These are phyloP conservation scores for Erethizon dorsatum DNA, from an alignment of 2,797 vertebrate species.

Conservation along the genomic window DNA sequence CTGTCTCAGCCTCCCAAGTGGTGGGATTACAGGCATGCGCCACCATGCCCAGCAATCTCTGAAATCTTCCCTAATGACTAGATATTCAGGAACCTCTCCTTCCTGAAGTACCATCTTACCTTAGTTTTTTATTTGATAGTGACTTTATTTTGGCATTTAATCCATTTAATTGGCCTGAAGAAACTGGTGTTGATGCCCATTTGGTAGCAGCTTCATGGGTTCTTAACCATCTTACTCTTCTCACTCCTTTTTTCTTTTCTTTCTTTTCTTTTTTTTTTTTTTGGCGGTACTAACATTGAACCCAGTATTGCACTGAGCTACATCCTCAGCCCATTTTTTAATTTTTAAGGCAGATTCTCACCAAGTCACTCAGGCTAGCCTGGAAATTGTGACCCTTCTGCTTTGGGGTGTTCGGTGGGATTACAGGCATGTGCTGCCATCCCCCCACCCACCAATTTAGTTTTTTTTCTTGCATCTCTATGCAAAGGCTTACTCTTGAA, in stretches of 20 bases:
- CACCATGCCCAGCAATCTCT: background rate
- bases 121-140: slow-evolving; percentile 58
- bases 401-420: background rate
- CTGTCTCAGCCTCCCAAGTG: background rate
- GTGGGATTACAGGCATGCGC: background rate
- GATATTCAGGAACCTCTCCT: slow-evolving; percentile 35
- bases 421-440: background rate
- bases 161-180: slow-evolving; percentile 52
- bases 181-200: slow-evolving; percentile 9
- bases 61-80: background rate
- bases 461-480: background rate
- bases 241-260: background rate
- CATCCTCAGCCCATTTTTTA: background rate
- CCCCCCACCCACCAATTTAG: background rate
- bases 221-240: background rate
- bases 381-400: background rate
- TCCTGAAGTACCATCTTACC: slow-evolving; percentile 21
- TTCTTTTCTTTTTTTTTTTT: background rate
- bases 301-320: background rate
- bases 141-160: slow-evolving; percentile 65
- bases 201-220: background rate
- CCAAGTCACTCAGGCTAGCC: background rate
- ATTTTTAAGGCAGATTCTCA: background rate
- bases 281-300: background rate
- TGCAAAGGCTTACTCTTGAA: slow-evolving; percentile 66